Conservation (phyloP, 2,888 invertebrate genomes). For the Eupithecia dodoneata region DNA sequence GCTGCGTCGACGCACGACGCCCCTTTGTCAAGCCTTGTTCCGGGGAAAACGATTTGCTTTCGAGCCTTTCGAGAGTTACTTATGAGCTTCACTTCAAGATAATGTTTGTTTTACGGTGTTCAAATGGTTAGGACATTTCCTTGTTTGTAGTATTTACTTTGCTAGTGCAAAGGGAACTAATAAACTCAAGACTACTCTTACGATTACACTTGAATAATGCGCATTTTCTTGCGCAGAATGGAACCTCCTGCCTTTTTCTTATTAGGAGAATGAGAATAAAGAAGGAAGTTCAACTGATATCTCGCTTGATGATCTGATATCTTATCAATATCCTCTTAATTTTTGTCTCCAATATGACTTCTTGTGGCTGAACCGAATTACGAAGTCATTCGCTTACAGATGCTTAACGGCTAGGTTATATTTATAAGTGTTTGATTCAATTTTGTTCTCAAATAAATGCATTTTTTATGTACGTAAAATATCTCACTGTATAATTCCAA, state of each 20-base stretch:
- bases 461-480: no score
- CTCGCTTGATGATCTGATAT: no score
- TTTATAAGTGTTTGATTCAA: no score
- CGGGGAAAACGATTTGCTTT: conserved; percentile 49
- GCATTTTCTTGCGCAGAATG: not conserved
- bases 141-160: not conserved
- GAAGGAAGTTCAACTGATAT: not conserved
- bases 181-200: not conserved
- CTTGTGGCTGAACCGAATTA: no score
- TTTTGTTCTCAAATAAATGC: no score
- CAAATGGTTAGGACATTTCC: conserved; percentile 6
- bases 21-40: conserved; percentile 64
- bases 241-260: not conserved
- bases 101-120: conserved; percentile 13
- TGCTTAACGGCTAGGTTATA: no score
- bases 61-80: conserved; percentile 14
- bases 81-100: conserved; percentile 15
- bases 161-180: not conserved
- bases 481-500: not conserved
- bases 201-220: not conserved
- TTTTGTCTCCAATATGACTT: no score
- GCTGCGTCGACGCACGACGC: conserved; percentile 61
- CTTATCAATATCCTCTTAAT: no score
- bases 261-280: not conserved
- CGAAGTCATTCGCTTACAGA: no score